Evolutionary conservation across 2,797 vertebrate species (phyloP), one percentile per base, ranked within the genome.

Genomic region (Hyperoplus lanceolatus): DNA sequence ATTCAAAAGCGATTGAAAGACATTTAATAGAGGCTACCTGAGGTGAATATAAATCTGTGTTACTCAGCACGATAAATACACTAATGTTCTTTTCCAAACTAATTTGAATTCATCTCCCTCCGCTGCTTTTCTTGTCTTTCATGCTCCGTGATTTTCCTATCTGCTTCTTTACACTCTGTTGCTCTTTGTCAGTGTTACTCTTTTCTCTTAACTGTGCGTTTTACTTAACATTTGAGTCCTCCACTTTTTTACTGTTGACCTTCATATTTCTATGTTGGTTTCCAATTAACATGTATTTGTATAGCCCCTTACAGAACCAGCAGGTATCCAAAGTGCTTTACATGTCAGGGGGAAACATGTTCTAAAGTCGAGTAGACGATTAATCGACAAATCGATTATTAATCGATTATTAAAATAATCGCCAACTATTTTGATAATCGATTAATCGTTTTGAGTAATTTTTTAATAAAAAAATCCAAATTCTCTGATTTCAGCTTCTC

Each of bases 41-140:
- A 76, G 54, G n/a, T 36, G 57, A 81, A 83, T 80, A 67, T 72
- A 66, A 84, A 89, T 81, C 42, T 46, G 13, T 65, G 6, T 70
- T 36, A 63, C 36, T 66, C 42, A 39, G 21, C 18, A 45, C 38
- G 49, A 45, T n/a, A 56, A 54, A 68, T 48, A 15, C 39, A 73
- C 57, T 41, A 39, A 77, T 65, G 54, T 50, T 74, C 59, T 62
- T 57, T 65, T 3, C 38, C 8, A 41, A 29, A 4, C 46, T 76
- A 6, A 80, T 85, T 56, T 77, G 8, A 65, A 77, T 81, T 84
- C 14, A 68, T 58, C 38, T 41, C 38, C 46, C 18, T 42, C 53
- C 55, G 29, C 50, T 45, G 11, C 9, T 67, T 79, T 75, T 62
- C 43, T 60, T 39, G 14, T 61, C 10, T 58, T 29, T 45, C 14